These are phyloP conservation scores for Muscina levida DNA, from an alignment of 2,888 invertebrate species.

Conservation along the genomic window DNA sequence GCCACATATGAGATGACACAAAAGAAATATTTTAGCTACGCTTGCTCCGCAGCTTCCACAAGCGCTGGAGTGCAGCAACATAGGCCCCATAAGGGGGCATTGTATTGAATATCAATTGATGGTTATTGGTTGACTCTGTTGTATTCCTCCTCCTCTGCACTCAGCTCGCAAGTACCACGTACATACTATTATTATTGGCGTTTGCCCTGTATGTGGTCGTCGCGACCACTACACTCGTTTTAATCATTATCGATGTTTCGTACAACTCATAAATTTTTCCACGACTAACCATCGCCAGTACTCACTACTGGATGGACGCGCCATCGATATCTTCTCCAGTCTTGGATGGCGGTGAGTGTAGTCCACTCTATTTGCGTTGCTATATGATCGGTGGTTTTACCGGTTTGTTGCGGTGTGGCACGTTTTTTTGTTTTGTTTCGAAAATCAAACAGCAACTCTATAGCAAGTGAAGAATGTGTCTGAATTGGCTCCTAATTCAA, in stretches of 20 bases:
- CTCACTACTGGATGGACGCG: not conserved
- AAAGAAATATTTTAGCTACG: too few relatives aligned
- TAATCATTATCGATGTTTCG: slow-evolving; percentile 44
- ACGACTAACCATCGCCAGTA: slow-evolving; percentile 29
- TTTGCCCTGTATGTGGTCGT: slow-evolving; percentile 11
- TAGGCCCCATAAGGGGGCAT: too few relatives aligned
- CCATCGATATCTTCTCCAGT: not conserved
- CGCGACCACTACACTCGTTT: slow-evolving; percentile 5
- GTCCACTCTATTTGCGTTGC: not conserved
- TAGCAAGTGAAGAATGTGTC: too few relatives aligned
- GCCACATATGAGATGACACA: too few relatives aligned
- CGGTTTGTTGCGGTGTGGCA: slow-evolving; percentile 59
- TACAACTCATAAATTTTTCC: slow-evolving; percentile 49
- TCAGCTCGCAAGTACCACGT: too few relatives aligned
- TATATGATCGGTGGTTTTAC: slow-evolving; percentile 41
- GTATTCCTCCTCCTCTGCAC: not conserved
- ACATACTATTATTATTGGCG: not conserved
- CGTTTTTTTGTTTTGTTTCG: slow-evolving; percentile 39
- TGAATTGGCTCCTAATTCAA: slow-evolving; percentile 28
- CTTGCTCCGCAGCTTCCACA: too few relatives aligned
- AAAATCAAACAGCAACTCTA: slow-evolving; percentile 23
- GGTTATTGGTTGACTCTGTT: slow-evolving; percentile 26
- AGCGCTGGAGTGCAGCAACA: too few relatives aligned
- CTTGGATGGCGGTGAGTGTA: not conserved
- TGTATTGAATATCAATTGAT: slow-evolving; percentile 42